Base-by-base conservation (phyloP, 2,797 vertebrate species). In the Hydrocynus forskahlii region DNA sequence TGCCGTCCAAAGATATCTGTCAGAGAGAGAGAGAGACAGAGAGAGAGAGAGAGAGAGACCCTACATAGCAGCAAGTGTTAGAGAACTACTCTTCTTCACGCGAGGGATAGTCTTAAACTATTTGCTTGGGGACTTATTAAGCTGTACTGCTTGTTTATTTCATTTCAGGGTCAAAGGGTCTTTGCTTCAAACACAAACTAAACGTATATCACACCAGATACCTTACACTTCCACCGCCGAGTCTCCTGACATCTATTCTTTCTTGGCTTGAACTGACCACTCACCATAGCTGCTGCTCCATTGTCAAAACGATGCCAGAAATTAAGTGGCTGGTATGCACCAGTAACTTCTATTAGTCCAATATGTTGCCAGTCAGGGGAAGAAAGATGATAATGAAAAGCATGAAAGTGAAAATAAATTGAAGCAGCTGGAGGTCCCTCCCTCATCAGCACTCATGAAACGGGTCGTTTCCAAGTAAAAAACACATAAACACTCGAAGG, bases 351-450 rank as follows among this genome's bases (percentile, higher is more conserved):
- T 23, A 81, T 84, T 60, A 79, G 60, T 75, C 70, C 77, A 75
- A 72, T 64, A 55, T 81, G 83, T 75, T 72, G 64, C 59, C 45
- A 66, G 57, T 60, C 72, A 71, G 60, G 57, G 59, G 63, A 50
- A 67, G 68, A 81, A 59, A 81, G 48, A 75, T 43, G 55, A 80
- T 83, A 80, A 83, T 83, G 68, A 76, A 80, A 64, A 78, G 50
- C 29, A 66, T 69, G 77, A 76, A 59, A 76, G 52, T 50, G 63
- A 35, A 63, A 80, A 52, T 54, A 75, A 80, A 83, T 77, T 78
- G 68, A 78, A 83, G 63, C 83, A 80, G 79, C 83, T 71, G 81
- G 83, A 62, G 79, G 68, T 87, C 19, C 4, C 16, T 71, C 60
- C 73, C 71, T 83, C 66, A 73, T 75, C 68, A 43, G 55, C 73